Evolutionary conservation across 2,888 invertebrate genomes (phyloP).

Genomic region (Bhutanitis thaidina): DNA sequence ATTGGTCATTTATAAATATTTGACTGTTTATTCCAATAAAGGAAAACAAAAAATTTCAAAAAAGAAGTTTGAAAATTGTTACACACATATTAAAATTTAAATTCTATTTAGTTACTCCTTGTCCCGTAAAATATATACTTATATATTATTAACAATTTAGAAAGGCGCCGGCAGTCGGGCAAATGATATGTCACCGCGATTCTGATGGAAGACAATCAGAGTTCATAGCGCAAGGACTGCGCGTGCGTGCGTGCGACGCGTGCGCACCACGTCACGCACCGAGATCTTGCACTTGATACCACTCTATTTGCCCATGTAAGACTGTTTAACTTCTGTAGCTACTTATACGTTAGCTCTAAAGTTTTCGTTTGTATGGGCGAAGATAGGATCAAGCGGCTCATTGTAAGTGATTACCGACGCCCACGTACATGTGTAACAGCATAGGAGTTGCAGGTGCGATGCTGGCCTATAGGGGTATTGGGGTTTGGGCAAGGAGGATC

Average conservation of each 20-base stretch:
- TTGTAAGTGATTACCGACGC: no score
- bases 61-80: no score
- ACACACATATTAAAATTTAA: no score
- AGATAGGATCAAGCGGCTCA: background rate
- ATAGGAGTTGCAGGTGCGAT: no score
- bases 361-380: background rate
- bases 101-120: no score
- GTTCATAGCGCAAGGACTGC: constrained; percentile 30
- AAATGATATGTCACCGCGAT: constrained; percentile 7
- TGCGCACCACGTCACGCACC: constrained; percentile 28
- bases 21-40: no score
- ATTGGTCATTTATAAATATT: no score
- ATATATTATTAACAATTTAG: background rate
- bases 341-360: background rate
- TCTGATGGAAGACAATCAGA: constrained; percentile 11
- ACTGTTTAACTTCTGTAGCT: background rate
- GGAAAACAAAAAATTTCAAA: no score
- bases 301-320: background rate
- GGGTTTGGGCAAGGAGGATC: no score
- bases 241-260: constrained; percentile 29
- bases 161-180: constrained; percentile 10
- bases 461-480: no score
- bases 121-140: no score
- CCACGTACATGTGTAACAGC: no score
- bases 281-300: constrained; percentile 8